Percentiles rank a stretch among this genome's conserved stretches.
Evolutionary conservation across 1,140 invertebrate species (phyloP).

Genomic region (Heliconius hewitsoni): DNA sequence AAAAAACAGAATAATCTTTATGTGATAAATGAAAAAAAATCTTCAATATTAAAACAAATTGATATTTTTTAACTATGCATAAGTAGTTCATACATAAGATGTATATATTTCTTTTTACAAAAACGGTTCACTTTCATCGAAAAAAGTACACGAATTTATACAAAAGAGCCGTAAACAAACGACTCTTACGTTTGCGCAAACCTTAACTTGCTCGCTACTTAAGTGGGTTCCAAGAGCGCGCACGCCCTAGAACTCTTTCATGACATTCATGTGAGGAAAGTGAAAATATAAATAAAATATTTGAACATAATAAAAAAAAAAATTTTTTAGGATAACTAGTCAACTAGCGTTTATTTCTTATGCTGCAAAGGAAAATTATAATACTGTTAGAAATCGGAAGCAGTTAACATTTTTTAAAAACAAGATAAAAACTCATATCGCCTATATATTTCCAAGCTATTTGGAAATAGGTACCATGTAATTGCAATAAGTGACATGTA

Average conservation of each 20-base stretch:
- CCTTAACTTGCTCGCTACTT: neutral
- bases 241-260: conserved; percentile 5
- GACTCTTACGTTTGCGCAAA: neutral
- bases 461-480: too few relatives aligned
- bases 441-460: too few relatives aligned
- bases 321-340: too few relatives aligned
- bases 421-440: too few relatives aligned
- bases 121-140: neutral
- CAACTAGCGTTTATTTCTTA: too few relatives aligned
- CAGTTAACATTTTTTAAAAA: too few relatives aligned
- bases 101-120: neutral
- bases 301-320: too few relatives aligned
- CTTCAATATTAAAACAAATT: neutral
- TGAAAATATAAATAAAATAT: neutral
- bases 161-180: conserved; percentile 8
- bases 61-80: too few relatives aligned
- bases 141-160: conserved; percentile 3
- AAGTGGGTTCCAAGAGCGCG: neutral
- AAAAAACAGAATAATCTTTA: neutral
- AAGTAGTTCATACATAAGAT: neutral
- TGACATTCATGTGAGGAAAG: neutral
- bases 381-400: too few relatives aligned
- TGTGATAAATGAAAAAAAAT: too few relatives aligned
- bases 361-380: too few relatives aligned
- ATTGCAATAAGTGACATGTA: too few relatives aligned